Conservation (phyloP, 2,888 invertebrate genomes). For the Drosophila affinis region DNA sequence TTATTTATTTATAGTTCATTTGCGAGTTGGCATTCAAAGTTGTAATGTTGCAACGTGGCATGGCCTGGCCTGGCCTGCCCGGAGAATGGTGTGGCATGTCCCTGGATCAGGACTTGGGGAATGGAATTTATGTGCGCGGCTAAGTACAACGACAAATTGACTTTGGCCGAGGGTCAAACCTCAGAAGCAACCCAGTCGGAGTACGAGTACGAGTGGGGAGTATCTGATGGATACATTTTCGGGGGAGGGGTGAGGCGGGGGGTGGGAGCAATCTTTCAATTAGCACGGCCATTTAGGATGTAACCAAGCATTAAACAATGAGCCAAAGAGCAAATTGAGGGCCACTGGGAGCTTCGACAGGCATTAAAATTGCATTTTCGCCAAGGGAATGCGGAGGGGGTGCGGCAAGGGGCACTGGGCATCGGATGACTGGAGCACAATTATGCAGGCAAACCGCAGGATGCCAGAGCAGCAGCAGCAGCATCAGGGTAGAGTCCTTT, state of each 20-base stretch:
- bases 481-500: background rate
- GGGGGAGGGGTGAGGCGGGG: background rate
- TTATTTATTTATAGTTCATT: slow-evolving; percentile 78
- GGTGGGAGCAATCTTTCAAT: slow-evolving; percentile 50
- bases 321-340: slow-evolving; percentile 17
- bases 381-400: background rate
- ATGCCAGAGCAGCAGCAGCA: slow-evolving; percentile 5
- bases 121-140: slow-evolving; percentile 59
- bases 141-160: slow-evolving; percentile 61
- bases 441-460: slow-evolving; percentile 66
- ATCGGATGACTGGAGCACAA: slow-evolving; percentile 50
- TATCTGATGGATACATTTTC: slow-evolving; percentile 27
- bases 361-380: slow-evolving; percentile 53
- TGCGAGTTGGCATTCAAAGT: slow-evolving; percentile 71
- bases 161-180: slow-evolving; percentile 49
- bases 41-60: slow-evolving; percentile 52
- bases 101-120: slow-evolving; percentile 26
- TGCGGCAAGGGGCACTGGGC: background rate
- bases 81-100: slow-evolving; percentile 6
- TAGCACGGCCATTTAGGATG: slow-evolving; percentile 50
- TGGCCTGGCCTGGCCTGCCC: background rate
- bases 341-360: slow-evolving; percentile 6
- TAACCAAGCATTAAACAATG: slow-evolving; percentile 56
- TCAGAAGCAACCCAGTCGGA: background rate
- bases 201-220: background rate